Evolutionary conservation across 2,888 invertebrate species (phyloP).

Genomic region (Dusona sp.): DNA sequence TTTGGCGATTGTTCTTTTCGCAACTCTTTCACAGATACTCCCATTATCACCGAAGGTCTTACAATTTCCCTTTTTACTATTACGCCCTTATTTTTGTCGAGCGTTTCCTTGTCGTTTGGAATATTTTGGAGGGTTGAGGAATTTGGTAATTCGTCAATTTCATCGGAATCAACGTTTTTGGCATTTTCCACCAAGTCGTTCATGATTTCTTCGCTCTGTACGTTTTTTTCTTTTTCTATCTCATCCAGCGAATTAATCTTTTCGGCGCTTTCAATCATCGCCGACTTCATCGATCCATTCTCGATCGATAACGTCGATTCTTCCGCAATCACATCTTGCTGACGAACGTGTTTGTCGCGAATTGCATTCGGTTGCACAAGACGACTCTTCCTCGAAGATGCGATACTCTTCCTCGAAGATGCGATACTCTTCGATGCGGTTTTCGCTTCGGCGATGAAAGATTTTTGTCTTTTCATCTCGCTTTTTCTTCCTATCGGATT

Average conservation of each 20-base stretch:
- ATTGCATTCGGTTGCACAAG: constrained; percentile 52
- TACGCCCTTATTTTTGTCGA: background rate
- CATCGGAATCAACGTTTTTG: background rate
- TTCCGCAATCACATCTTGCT: constrained; percentile 31
- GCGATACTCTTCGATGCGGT: background rate
- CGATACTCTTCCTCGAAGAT: background rate
- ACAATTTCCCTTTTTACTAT: background rate
- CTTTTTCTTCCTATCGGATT: constrained; percentile 1
- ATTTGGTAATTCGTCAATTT: background rate
- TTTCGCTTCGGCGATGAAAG: background rate
- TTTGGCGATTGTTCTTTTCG: constrained; percentile 18
- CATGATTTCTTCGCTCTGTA: background rate
- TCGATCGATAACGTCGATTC: constrained; percentile 15
- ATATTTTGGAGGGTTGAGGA: background rate
- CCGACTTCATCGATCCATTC: background rate
- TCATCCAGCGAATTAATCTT: background rate
- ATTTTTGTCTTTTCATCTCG: background rate
- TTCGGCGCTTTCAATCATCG: background rate
- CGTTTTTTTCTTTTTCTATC: background rate
- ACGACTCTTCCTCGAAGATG: constrained; percentile 28
- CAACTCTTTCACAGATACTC: background rate
- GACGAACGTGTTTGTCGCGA: constrained; percentile 22
- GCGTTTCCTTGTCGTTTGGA: background rate
- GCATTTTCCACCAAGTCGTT: background rate
- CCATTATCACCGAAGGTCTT: constrained; percentile 57